phyloP scores from a whole-genome alignment of 2,888 invertebrate genomes.

The Limnephilus marmoratus region DNA sequence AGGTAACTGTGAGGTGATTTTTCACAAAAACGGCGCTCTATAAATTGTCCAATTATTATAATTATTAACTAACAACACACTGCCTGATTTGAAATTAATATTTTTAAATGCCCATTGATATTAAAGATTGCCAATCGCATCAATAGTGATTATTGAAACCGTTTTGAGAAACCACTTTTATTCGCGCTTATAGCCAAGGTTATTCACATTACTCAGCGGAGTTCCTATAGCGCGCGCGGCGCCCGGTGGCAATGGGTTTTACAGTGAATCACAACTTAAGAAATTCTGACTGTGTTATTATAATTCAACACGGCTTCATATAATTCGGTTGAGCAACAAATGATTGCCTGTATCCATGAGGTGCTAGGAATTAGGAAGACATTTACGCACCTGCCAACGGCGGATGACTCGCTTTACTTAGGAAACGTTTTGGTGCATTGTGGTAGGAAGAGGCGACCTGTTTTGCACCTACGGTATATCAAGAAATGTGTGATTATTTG shows the following conservation, averaged over 20 bases:
- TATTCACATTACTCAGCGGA: conserved; percentile 31
- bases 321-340: not conserved
- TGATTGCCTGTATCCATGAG: not conserved
- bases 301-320: not conserved
- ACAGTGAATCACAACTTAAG: conserved; percentile 32
- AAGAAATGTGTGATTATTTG: not conserved
- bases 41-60: too few species aligned
- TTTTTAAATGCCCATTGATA: not conserved
- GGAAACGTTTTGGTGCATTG: not conserved
- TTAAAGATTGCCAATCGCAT: not conserved
- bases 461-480: not conserved
- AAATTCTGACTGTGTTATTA: conserved; percentile 14
- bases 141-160: not conserved
- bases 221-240: conserved; percentile 12
- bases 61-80: too few species aligned
- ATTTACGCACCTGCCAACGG: not conserved
- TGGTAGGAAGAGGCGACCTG: not conserved
- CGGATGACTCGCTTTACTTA: not conserved
- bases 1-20: too few species aligned
- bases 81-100: not conserved
- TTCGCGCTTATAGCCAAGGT: conserved; percentile 9
- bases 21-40: too few species aligned
- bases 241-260: conserved; percentile 30
- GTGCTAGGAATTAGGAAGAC: not conserved
- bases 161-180: not conserved